Percentiles rank a stretch among this genome's conserved stretches.
Conservation (phyloP, 2,888 invertebrate genomes). For the Tenthredo mesomela region DNA sequence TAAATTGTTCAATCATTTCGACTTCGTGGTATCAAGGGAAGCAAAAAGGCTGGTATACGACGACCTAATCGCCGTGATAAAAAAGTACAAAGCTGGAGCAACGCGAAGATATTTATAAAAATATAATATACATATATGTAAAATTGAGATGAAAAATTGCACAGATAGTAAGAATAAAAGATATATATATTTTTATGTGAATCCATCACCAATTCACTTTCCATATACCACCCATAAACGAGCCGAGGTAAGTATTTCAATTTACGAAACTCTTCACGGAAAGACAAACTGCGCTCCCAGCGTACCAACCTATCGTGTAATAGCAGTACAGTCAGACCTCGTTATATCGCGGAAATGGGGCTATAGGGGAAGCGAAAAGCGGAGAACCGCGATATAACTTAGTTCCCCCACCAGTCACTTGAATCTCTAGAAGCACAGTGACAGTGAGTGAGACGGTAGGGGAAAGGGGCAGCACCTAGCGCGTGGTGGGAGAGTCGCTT, state of each 20-base stretch:
- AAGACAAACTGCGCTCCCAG: no score
- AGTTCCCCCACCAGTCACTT: no score
- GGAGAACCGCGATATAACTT: no score
- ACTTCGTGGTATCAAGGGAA: conserved; percentile 35
- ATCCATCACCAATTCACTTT: neutral
- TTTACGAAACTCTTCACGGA: neutral
- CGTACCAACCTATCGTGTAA: no score
- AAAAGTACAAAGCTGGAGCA: conserved; percentile 3
- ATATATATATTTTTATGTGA: neutral
- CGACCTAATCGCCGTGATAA: conserved; percentile 26
- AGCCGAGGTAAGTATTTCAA: neutral
- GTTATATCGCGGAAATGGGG: no score
- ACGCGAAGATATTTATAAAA: neutral
- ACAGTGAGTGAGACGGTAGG: no score
- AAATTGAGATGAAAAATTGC: neutral
- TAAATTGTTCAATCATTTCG: conserved; percentile 36
- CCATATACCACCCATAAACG: neutral
- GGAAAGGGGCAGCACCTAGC: no score
- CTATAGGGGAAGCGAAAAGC: no score
- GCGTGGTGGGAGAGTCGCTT: no score
- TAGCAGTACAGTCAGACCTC: no score
- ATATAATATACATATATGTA: neutral
- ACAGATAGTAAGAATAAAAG: conserved; percentile 18
- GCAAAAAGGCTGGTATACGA: conserved; percentile 31
- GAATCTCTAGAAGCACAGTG: no score